Evolutionary conservation across 2,888 invertebrate genomes (phyloP).

Genomic region (Megalurothrips usitatus): DNA sequence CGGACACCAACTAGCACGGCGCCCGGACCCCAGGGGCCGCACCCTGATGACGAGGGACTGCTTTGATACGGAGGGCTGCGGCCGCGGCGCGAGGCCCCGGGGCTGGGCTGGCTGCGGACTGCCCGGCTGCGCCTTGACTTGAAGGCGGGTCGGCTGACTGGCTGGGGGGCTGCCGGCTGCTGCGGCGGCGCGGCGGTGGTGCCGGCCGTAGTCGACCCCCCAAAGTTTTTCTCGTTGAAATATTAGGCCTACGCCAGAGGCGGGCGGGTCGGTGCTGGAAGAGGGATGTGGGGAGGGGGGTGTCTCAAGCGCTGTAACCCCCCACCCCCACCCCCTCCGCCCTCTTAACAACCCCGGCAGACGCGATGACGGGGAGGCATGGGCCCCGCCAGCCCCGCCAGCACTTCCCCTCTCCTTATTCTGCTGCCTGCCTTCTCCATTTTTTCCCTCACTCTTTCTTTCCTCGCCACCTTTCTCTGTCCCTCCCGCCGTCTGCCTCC

Average conservation of each 20-base stretch:
- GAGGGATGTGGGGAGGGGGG: not conserved
- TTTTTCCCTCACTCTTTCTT: not conserved
- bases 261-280: not conserved
- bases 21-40: too few relatives aligned
- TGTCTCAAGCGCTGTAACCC: not conserved
- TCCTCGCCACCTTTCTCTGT: not conserved
- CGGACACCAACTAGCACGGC: too few relatives aligned
- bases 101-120: not conserved
- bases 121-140: too few relatives aligned
- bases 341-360: slow-evolving; percentile 17
- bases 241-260: slow-evolving; percentile 7
- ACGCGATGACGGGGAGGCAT: not conserved
- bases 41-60: too few relatives aligned
- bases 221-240: slow-evolving; percentile 21
- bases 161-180: not conserved
- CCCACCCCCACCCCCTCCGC: not conserved
- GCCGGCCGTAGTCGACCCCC: not conserved
- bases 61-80: too few relatives aligned
- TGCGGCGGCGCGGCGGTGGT: too few relatives aligned
- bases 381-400: not conserved
- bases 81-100: too few relatives aligned
- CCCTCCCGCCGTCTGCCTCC: too few relatives aligned
- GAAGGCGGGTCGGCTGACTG: not conserved
- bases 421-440: not conserved
- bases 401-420: not conserved